Base-by-base conservation (phyloP, 2,113 vertebrate genomes). In the Phoenicopterus ruber region DNA sequence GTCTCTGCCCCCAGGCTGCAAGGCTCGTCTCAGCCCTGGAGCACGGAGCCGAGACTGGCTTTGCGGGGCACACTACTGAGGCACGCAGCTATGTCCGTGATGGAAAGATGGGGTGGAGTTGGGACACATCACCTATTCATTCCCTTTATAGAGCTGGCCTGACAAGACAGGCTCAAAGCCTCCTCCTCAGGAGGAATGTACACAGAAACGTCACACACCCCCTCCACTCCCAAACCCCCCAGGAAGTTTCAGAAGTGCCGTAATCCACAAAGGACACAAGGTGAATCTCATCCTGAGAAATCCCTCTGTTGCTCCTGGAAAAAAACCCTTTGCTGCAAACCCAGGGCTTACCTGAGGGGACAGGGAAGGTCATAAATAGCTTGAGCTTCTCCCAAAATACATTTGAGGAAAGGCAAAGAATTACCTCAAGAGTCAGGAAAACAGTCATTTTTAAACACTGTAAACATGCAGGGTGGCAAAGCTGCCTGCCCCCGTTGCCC, bases 401-500 rank as follows among this genome's bases (percentile, higher is more conserved):
- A 76, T 86, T 82, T 88, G 94, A 93, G 95, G 92, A 93, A 92
- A 90, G 94, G 91, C 92, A 94, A 96, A 93, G 79, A 81, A 80
- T 92, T 84, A 97, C 80, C 92, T 93, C 90, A 76, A 91, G 91
- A 82, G 73, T 89, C 86, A 95, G 88, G 86, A 93, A 97, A 94
- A 94, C 19, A 89, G 91, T 96, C 88, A 69, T 71, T 96, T 93
- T 92, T 49, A 82, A 96, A 94, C 87, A 82, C 66, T 83, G 92
- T 25, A 81, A 97, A 96, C 93, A 93, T 93, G 93, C 78, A 93
- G 95, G 94, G 91, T 91, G 96, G 96, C 87, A 86, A 91, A 95
- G 72, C 87, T 89, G 93, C 94, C 93, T 86, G 94, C 95, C 90
- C 92, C 83, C 50, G 94, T 71, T 94, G 94, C 73, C 93, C 79